Evolutionary conservation across 2,797 vertebrate genomes (phyloP).

Genomic region (Halcyon smyrnensis): DNA sequence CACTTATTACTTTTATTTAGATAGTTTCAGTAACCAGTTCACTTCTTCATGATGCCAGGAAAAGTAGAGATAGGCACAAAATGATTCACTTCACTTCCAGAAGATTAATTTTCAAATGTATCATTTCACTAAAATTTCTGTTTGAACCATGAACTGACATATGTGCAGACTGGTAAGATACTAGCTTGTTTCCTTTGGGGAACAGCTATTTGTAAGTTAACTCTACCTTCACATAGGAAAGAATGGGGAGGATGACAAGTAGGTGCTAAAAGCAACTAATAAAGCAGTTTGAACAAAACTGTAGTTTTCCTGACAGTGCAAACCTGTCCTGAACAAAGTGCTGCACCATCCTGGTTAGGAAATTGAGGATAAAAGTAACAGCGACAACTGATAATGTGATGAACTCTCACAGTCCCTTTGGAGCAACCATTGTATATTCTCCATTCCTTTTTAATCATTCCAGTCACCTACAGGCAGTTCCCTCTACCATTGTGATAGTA

Average conservation of each 20-base stretch:
- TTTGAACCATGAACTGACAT: neutral
- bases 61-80: neutral
- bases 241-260: neutral
- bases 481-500: constrained; percentile 60
- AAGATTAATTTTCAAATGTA: neutral
- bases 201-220: neutral
- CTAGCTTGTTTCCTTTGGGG: neutral
- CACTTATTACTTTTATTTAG: neutral
- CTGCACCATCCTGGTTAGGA: constrained; percentile 18
- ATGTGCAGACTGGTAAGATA: neutral
- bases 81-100: neutral
- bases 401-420: constrained; percentile 53
- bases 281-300: constrained; percentile 42
- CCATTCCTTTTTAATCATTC: constrained; percentile 76
- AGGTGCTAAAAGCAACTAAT: neutral
- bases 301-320: constrained; percentile 1
- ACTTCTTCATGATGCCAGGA: neutral
- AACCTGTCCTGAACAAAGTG: constrained; percentile 47
- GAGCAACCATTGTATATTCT: constrained; percentile 47
- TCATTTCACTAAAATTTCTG: neutral
- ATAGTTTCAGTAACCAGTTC: neutral
- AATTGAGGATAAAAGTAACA: constrained; percentile 67
- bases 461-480: constrained; percentile 66
- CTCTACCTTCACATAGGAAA: neutral
- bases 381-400: constrained; percentile 31